Percentiles rank a stretch among this genome's conserved stretches.
phyloP scores from a whole-genome alignment of 2,113 vertebrate species.

The Phyllostomus hastatus region DNA sequence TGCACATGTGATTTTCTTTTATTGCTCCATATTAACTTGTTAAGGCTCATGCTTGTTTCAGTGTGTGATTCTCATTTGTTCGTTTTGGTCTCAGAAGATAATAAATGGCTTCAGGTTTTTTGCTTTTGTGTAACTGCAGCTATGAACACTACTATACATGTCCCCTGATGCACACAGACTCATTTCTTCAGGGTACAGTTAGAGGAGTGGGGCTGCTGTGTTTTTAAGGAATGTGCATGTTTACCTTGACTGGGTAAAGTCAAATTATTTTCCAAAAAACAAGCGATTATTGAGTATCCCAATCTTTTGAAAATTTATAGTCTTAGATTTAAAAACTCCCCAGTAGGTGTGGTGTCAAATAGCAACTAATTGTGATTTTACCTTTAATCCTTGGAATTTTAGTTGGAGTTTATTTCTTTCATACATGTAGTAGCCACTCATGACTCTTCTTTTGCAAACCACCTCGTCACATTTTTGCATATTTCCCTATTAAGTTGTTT shows the following conservation, averaged over 20 bases:
- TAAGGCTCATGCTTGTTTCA: not conserved
- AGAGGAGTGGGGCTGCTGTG: not conserved
- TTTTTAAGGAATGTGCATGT: not conserved
- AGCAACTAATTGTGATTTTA: not conserved
- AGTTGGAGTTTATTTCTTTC: not conserved
- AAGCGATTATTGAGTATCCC: not conserved
- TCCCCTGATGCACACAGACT: not conserved
- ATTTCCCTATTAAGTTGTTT: not conserved
- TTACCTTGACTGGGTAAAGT: not conserved
- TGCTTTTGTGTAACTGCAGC: not conserved
- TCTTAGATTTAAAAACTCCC: not conserved
- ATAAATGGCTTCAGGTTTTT: not conserved
- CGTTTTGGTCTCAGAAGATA: not conserved
- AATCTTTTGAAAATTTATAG: not conserved
- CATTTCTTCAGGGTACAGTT: not conserved
- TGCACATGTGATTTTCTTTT: not conserved
- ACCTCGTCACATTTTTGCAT: not conserved
- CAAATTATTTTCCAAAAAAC: not conserved
- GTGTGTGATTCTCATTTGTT: not conserved
- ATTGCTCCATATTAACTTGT: not conserved
- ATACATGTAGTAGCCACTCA: not conserved
- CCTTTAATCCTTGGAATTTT: not conserved
- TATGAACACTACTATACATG: not conserved
- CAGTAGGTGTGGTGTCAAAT: not conserved
- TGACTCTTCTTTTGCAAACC: not conserved